Conservation (phyloP, 2,113 vertebrate genomes). For the Thunnus maccoyii region DNA sequence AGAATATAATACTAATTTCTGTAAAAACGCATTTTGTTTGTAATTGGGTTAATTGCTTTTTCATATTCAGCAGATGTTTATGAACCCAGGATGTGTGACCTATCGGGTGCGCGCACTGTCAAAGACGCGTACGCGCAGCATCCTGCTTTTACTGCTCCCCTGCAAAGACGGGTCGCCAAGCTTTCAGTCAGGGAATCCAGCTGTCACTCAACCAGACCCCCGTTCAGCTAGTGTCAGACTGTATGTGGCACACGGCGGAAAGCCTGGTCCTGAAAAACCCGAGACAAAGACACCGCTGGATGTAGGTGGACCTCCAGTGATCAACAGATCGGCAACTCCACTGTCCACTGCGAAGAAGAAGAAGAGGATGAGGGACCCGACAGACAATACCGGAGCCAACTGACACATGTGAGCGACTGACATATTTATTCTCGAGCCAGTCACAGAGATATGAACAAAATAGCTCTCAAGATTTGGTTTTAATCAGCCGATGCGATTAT, state of each 20-base stretch:
- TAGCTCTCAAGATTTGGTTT: slow-evolving; percentile 16
- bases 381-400: slow-evolving; percentile 51
- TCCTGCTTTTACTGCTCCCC: slow-evolving; percentile 43
- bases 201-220: slow-evolving; percentile 68
- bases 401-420: slow-evolving; percentile 69
- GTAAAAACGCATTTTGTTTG: neutral
- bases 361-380: slow-evolving; percentile 39
- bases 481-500: slow-evolving; percentile 34
- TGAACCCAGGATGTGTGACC: slow-evolving; percentile 67
- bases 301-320: slow-evolving; percentile 52
- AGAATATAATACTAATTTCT: neutral
- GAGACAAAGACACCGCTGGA: slow-evolving; percentile 38
- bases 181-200: slow-evolving; percentile 57
- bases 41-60: neutral
- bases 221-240: slow-evolving; percentile 2
- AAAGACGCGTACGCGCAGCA: slow-evolving; percentile 70
- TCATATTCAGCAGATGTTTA: slow-evolving; percentile 47
- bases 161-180: slow-evolving; percentile 58
- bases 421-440: slow-evolving; percentile 24
- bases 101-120: slow-evolving; percentile 77
- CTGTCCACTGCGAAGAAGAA: slow-evolving; percentile 24
- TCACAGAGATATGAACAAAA: slow-evolving; percentile 31
- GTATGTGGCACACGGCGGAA: slow-evolving; percentile 16
- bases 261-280: slow-evolving; percentile 13
- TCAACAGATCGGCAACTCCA: slow-evolving; percentile 67